Percentiles rank a stretch among this genome's conserved stretches.
Conservation (phyloP, 2,888 invertebrate genomes). For the Chironomus riparius region DNA sequence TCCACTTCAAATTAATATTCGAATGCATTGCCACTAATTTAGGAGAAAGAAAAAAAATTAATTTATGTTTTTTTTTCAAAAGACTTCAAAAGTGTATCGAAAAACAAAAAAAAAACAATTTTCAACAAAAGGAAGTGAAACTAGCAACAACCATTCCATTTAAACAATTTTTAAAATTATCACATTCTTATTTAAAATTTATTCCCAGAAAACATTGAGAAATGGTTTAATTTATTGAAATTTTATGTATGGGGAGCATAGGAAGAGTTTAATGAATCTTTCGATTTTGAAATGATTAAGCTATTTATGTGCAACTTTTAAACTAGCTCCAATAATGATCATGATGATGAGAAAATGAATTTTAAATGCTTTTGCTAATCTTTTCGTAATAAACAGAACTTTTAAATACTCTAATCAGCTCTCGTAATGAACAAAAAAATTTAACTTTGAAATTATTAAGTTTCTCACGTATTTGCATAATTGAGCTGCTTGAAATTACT, state of each 20-base stretch:
- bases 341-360: too few relatives aligned
- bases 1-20: not conserved
- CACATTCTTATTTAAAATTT: not conserved
- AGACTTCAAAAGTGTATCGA: not conserved
- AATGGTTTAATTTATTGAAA: conserved; percentile 1
- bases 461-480: too few relatives aligned
- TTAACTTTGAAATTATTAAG: too few relatives aligned
- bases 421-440: too few relatives aligned
- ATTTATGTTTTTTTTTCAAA: not conserved
- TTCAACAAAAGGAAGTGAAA: not conserved
- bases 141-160: conserved; percentile 1
- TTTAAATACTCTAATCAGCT: too few relatives aligned
- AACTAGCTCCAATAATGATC: too few relatives aligned
- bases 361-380: too few relatives aligned
- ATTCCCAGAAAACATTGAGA: not conserved
- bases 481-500: too few relatives aligned
- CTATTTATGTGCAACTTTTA: not conserved
- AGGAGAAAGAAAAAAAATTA: not conserved
- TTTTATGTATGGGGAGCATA: not conserved
- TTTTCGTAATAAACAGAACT: too few relatives aligned
- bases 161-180: not conserved
- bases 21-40: not conserved
- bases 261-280: too few relatives aligned
- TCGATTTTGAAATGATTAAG: not conserved
- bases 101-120: not conserved